These are phyloP conservation scores for Amphiura filiformis DNA, from an alignment of 35 echinoderm and acorn worm genomes.

Conservation along the genomic window DNA sequence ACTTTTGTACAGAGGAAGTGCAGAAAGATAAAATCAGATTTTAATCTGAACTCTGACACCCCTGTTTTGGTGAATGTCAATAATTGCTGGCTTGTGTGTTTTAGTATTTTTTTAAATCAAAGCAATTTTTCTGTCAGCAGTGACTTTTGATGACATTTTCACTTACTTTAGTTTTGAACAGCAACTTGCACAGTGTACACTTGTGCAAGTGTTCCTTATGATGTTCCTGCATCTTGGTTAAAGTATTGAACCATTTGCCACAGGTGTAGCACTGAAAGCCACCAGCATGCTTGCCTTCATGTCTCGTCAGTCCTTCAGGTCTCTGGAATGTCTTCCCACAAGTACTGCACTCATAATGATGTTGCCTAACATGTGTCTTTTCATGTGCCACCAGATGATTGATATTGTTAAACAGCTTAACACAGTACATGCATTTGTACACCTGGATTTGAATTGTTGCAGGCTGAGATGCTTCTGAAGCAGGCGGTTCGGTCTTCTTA, in stretches of 20 bases:
- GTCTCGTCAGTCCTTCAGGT: neutral
- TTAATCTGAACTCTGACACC: too few relatives aligned
- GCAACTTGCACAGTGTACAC: neutral
- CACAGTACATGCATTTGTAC: neutral
- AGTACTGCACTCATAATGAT: neutral
- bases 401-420: neutral
- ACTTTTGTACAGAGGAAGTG: too few relatives aligned
- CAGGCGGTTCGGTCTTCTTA: neutral
- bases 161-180: neutral
- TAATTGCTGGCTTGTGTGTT: too few relatives aligned
- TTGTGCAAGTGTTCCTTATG: neutral
- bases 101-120: too few relatives aligned
- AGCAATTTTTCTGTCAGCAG: neutral
- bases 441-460: neutral
- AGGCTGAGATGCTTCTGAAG: neutral
- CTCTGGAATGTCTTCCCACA: neutral
- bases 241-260: neutral
- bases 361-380: neutral
- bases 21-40: too few relatives aligned
- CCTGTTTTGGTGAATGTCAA: too few relatives aligned
- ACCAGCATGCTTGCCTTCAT: neutral
- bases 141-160: neutral
- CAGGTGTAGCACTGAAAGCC: neutral
- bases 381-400: neutral
- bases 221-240: neutral